Percentiles rank a stretch among this genome's conserved stretches.
Conservation (phyloP, 2,113 vertebrate genomes). For the Atrichornis clamosus region DNA sequence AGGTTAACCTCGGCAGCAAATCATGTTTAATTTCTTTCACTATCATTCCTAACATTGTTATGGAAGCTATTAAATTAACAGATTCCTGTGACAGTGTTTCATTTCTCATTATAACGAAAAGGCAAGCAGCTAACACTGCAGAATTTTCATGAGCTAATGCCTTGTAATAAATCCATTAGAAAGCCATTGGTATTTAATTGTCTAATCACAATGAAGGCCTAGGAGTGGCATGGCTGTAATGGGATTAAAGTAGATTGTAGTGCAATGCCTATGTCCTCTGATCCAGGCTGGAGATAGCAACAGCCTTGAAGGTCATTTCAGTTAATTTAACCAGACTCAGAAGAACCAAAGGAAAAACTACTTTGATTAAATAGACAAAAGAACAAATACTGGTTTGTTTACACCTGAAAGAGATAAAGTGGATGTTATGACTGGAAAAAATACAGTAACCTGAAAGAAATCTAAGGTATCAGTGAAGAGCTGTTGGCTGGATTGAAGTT, state of each 20-base stretch:
- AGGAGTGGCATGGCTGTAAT: slow-evolving; percentile 68
- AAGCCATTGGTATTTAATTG: slow-evolving; percentile 73
- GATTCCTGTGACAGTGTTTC: slow-evolving; percentile 33
- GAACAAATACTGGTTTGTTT: not conserved
- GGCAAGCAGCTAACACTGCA: slow-evolving; percentile 25
- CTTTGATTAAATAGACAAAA: slow-evolving; percentile 43
- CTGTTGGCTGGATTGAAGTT: not conserved
- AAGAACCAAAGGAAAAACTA: not conserved
- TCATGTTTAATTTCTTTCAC: slow-evolving; percentile 44
- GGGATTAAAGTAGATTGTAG: slow-evolving; percentile 65
- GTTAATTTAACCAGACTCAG: not conserved
- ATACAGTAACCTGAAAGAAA: not conserved
- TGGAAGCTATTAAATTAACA: slow-evolving; percentile 58
- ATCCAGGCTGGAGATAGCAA: slow-evolving; percentile 34
- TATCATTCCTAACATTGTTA: not conserved
- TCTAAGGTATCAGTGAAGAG: not conserved
- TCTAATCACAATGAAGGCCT: slow-evolving; percentile 64
- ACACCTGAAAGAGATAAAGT: not conserved
- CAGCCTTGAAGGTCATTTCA: slow-evolving; percentile 47
- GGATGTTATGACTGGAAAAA: not conserved
- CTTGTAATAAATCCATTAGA: slow-evolving; percentile 72
- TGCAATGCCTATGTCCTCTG: not conserved
- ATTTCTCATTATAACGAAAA: slow-evolving; percentile 18
- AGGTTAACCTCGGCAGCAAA: not conserved
- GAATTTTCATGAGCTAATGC: slow-evolving; percentile 70